A percentile compares a stretch with the other conserved stretches of the same genome.
Evolutionary conservation across 2,113 vertebrate species (phyloP).

Genomic region (Charadrius vociferus): DNA sequence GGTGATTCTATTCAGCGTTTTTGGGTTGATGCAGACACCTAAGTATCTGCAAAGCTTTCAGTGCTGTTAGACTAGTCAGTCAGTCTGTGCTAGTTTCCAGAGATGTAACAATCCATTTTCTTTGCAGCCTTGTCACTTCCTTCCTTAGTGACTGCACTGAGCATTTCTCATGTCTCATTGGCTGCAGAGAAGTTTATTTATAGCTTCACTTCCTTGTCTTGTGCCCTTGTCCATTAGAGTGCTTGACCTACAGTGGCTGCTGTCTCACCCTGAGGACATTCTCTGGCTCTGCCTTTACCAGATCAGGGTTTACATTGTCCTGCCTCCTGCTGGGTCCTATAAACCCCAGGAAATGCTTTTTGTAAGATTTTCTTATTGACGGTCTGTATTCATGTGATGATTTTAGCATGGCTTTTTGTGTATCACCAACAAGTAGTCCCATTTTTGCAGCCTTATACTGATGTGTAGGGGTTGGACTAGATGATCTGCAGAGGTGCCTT

Average conservation of each 20-base stretch:
- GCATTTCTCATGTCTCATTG: background rate
- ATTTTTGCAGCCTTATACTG: background rate
- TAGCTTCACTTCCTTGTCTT: constrained; percentile 7
- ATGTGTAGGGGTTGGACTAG: no score
- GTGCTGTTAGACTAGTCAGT: background rate
- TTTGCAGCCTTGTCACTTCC: constrained; percentile 31
- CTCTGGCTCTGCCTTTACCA: background rate
- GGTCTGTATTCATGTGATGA: background rate
- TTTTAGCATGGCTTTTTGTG: background rate
- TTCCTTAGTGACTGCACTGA: background rate
- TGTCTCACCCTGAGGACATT: background rate
- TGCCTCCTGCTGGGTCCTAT: background rate
- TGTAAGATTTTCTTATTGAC: background rate
- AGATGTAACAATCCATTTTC: background rate
- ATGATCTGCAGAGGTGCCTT: no score
- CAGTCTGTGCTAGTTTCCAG: background rate
- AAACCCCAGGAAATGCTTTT: background rate
- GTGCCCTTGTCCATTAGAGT: background rate
- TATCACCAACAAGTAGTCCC: background rate
- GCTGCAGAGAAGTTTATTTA: constrained; percentile 9
- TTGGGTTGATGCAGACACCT: background rate
- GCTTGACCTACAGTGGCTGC: constrained; percentile 9
- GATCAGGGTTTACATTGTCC: background rate
- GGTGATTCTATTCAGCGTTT: background rate
- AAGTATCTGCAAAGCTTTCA: background rate